Base-by-base conservation (phyloP, 2,113 vertebrate genomes). In the Elanus axillaris region DNA sequence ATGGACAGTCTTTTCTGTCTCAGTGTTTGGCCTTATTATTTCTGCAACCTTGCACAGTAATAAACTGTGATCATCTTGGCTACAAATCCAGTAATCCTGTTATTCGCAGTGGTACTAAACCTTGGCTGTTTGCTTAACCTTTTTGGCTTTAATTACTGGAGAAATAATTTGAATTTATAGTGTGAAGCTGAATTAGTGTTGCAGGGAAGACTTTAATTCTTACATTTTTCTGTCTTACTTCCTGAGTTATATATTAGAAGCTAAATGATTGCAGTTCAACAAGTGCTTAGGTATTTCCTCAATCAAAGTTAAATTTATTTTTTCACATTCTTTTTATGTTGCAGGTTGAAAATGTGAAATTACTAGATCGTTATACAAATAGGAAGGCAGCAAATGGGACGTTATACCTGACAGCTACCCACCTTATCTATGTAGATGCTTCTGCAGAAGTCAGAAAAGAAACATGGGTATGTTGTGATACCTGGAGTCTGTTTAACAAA, bases 361-460 rank as follows among this genome's bases (percentile, higher is more conserved):
- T 99, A 71, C 62, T 98, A 27, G 98, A 98, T 95, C 97, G 97
- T 66, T 98, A 98, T 8, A 47, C 96, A 16, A 94, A 43, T 45
- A 98, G 98, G 90, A 98, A 97, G 86, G 94, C 98, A 43, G 96
- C 96, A 9, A 94, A 83, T 4, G 98, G 99, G 14, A 99, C 98
- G 0, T 43, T 99, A 5, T 99, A 99, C 91, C 97, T 99, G 94
- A 99, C 98, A 18, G 98, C 98, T 26, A 99, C 98, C 2, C 98
- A 99, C 90, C 97, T 99, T 2, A 99, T 99, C 87, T 98, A 98
- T 4, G 98, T 99, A 15, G 98, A 99, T 42, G 95, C 98, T 48
- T 97, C 97, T 53, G 91, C 96, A 86, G 97, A 97, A 91, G 74
- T 90, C 21, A 96, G 98, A 43, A 98, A 98, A 74, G 98, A 99